Base-by-base conservation (phyloP, 2,113 vertebrate species). In the Anoplopoma fimbria region DNA sequence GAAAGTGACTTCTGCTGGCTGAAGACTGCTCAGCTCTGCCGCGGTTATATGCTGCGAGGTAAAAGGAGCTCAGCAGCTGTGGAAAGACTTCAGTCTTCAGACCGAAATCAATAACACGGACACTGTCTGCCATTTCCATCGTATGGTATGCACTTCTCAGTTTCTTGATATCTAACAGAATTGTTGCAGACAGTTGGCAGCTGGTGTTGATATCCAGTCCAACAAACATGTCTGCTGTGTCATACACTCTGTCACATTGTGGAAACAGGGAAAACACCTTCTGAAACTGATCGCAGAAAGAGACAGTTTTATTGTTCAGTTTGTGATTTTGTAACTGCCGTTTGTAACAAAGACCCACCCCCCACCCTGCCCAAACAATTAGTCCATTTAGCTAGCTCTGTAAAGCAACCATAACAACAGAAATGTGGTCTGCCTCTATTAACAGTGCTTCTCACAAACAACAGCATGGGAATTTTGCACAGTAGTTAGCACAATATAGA, bases 301-400 rank as follows among this genome's bases (percentile, higher is more conserved):
- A 64, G 76, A 83, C 64, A 60, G 25, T 79, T 86, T 86, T 68
- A 86, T 83, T 77, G 58, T 80, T 83, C 65, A 31, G 72, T 83
- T 75, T 86, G 85, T 75, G 73, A 87, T 84, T 84, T 72, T 80
- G 34, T 25, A 69, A 83, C 69, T 75, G 68, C 45, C 34, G 71
- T 69, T 69, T 73, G 75, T 31, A 53, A 12, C 33, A 71, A 70
- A 75, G 62, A 45, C 25, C 6, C 49, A 4, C 21, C 49, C 49
- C 23, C 3, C n/a, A n/a, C n/a, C n/a, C n/a, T n/a, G 1, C 47
- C 14, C 15, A 42, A 34, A 12, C 40, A 77, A 68, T n/a, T n/a
- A n/a, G n/a, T 58, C 68, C 27, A 81, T 87, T 91, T 75, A 75
- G 64, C 65, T 42, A 23, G 47, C 62, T 60, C 60, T 78, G 60